phyloP scores from a whole-genome alignment of 2,888 invertebrate genomes.

The Drosophila borborema region DNA sequence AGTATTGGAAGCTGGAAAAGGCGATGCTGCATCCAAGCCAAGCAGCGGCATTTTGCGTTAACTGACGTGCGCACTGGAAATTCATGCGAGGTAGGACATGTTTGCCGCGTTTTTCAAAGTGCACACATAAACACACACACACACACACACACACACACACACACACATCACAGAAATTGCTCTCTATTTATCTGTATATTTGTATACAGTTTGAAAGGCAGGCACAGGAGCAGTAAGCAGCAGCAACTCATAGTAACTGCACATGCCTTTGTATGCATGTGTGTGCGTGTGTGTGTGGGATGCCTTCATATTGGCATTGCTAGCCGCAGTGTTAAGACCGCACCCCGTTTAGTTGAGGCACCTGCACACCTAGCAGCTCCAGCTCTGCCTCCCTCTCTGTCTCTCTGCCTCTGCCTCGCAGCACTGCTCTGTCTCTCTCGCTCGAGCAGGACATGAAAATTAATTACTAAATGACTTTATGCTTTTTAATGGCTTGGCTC shows the following conservation, averaged over 20 bases:
- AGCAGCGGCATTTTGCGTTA: constrained; percentile 40
- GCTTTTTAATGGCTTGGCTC: constrained; percentile 76
- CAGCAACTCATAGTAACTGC: constrained; percentile 22
- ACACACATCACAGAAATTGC: no score
- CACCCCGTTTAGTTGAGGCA: constrained; percentile 45
- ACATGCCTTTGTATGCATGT: constrained; percentile 24
- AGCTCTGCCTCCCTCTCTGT: no score
- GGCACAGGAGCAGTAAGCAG: constrained; percentile 38
- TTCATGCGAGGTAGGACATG: constrained; percentile 82
- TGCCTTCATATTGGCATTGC: constrained; percentile 40
- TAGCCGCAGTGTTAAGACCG: constrained; percentile 33
- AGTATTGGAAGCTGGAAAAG: constrained; percentile 79
- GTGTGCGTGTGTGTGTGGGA: constrained; percentile 9
- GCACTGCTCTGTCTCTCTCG: not conserved
- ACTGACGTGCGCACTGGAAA: constrained; percentile 82
- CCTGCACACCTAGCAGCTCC: constrained; percentile 6
- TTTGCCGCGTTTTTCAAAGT: constrained; percentile 81
- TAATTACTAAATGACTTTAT: constrained; percentile 80
- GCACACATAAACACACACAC: constrained; percentile 12
- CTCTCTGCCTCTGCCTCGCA: no score
- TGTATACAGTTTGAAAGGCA: constrained; percentile 59
- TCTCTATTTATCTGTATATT: not conserved
- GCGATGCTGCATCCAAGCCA: constrained; percentile 45
- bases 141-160: not conserved
- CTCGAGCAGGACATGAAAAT: constrained; percentile 69